Base-by-base conservation (phyloP, 2,113 vertebrate species). In the Prunella fulvescens region DNA sequence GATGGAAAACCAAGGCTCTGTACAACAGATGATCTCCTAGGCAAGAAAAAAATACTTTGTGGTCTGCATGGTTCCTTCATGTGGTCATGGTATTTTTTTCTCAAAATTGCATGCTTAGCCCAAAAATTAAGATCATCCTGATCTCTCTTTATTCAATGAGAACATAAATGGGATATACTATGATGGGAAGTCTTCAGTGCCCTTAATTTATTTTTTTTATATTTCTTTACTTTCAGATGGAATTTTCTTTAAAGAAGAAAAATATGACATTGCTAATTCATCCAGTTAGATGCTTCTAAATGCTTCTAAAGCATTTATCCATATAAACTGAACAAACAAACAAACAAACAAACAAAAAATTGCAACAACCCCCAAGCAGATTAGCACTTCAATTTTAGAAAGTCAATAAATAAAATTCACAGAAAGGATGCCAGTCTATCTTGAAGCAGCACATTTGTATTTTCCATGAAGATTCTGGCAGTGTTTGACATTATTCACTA, bases 271-370 rank as follows among this genome's bases (percentile, higher is more conserved):
- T 51, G 12, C 4, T 93, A 92, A 81, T 94, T 95, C 57, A 48
- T 81, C 64, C 48, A 81, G 79, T 94, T 92, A 86, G 40, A 94
- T n/a, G n/a, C n/a, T n/a, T n/a, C n/a, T n/a, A n/a, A n/a, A n/a
- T 65, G 57, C 65, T 90, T 79, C 56, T 96, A 86, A 79, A 74
- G 35, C 31, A 94, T 84, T 93, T 90, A 93, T 44, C 16, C 29
- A 19, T 51, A 40, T 61, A 76, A 76, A 94, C 62, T 35, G 33
- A 64, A 67, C 47, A 66, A 72, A 42, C 16, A 66, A 58, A 31
- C 14, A 29, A 47, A 39, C 10, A n/a, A 45, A 31, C 9, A 35
- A 51, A 44, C 11, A 35, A 17, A 44, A 56, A 12, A 16, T 39
- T 10, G 33, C 39, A 72, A 19, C 22, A 80, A 45, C 15, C 20